Percentiles rank a stretch among this genome's conserved stretches.
phyloP scores from a whole-genome alignment of 2,113 vertebrate species.

The Hippotragus niger region DNA sequence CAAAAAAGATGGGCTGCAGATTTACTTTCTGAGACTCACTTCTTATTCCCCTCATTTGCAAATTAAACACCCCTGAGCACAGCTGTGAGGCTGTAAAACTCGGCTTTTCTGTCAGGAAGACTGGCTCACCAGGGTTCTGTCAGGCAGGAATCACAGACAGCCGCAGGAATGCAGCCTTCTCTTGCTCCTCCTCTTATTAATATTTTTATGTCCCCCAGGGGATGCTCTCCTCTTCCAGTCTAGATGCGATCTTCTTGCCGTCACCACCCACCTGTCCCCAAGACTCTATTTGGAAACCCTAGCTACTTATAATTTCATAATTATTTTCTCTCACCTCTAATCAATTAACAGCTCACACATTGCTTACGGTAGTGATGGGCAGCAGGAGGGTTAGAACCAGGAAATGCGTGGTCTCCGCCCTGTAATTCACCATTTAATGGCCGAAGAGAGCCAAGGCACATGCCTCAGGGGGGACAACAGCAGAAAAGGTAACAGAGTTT shows the following conservation, averaged over 20 bases:
- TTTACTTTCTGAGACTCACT: slow-evolving; percentile 16
- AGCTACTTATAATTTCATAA: not conserved
- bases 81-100: not conserved
- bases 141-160: not conserved
- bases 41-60: slow-evolving; percentile 27
- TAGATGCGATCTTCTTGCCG: not conserved
- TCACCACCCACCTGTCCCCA: not conserved
- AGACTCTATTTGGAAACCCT: not conserved
- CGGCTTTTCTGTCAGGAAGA: not conserved
- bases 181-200: not conserved
- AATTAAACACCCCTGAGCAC: not conserved
- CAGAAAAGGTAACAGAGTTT: not conserved
- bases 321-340: not conserved
- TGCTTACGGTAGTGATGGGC: not conserved
- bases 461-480: no score
- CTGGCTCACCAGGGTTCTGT: not conserved
- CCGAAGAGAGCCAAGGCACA: accelerated
- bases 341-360: not conserved
- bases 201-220: not conserved
- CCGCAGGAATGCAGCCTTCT: not conserved
- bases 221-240: not conserved
- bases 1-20: slow-evolving; percentile 7
- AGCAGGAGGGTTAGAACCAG: no score
- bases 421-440: not conserved
- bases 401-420: not conserved